Evolutionary conservation across 2,888 invertebrate genomes (phyloP), one percentile per base, ranked within the genome.

Genomic region (Tinea pellionella): DNA sequence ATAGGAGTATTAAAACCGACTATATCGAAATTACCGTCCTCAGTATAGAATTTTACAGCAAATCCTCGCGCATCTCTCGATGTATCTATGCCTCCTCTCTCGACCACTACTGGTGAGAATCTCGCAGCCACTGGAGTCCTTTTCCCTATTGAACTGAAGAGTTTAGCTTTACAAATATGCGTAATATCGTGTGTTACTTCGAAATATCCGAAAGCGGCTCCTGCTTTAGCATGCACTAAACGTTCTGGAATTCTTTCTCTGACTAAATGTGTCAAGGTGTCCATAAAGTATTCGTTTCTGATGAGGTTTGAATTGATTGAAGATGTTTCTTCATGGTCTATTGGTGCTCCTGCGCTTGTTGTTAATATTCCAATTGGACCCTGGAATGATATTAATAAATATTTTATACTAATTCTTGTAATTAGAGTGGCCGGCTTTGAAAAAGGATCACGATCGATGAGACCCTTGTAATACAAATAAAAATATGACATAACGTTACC

Each of bases 221-320:
- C 95, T 62, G 97, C 97, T 80, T 97, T 97, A 0, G 97, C 97
- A 74, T 97, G 97, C 0, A 96, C 96, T 0, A 96, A 93, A 65
- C 97, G 89, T 74, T 97, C 97, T 0, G 97, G 96, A 66, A 96
- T 96, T 59, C 97, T 89, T 77, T 98, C 97, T 15, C 96, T 87
- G 68, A 92, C 91, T 67, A 97, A 95, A 71, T 95, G 93, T 0
- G 92, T 88, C 63, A 94, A 77, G 68, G 93, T 92, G 67, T 94
- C 94, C 61, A 94, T 69, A 63, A 90, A 91, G 59, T 91, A 90
- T 64, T 91, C 90, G 75, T 97, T 97, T 74, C 96, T 93, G 11
- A 96, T 74, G 2, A 97, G 87, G 32, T 91, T 86, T 0, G 91
- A 89, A 0, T 97, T 97, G 2, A 92, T 92, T 0, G 96, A 94